Conservation (phyloP, 2,113 vertebrate genomes). For the Glaucidium brasilianum region DNA sequence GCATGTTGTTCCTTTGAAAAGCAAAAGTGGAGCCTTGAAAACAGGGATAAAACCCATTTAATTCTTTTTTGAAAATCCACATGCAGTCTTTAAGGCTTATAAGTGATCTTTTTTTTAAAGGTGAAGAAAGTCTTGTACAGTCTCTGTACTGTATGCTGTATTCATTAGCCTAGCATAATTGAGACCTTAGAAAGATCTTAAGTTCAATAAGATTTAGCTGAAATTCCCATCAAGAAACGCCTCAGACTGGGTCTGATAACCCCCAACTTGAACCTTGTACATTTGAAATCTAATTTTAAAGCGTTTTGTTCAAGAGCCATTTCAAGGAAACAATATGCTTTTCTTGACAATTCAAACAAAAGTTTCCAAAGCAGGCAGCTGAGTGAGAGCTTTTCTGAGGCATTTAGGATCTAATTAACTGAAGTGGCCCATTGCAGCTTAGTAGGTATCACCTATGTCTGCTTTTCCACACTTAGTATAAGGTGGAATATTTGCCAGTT, state of each 20-base stretch:
- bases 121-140: neutral
- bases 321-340: neutral
- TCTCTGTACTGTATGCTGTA: neutral
- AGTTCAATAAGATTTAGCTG: neutral
- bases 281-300: constrained; percentile 1
- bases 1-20: neutral
- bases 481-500: neutral
- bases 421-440: neutral
- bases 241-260: neutral
- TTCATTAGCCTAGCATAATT: neutral
- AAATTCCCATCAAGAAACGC: neutral
- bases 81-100: neutral
- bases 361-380: neutral
- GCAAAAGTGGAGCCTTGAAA: neutral
- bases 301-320: neutral
- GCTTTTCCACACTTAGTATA: neutral
- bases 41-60: neutral
- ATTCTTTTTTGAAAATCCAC: neutral
- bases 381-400: neutral
- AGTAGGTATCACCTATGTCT: neutral
- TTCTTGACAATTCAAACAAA: neutral
- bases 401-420: neutral
- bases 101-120: neutral
- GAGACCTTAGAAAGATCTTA: neutral
- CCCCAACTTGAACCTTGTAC: neutral